Evolutionary conservation across 64 coral and sea anemone species (phyloP).

Genomic region (Porites australiensis): DNA sequence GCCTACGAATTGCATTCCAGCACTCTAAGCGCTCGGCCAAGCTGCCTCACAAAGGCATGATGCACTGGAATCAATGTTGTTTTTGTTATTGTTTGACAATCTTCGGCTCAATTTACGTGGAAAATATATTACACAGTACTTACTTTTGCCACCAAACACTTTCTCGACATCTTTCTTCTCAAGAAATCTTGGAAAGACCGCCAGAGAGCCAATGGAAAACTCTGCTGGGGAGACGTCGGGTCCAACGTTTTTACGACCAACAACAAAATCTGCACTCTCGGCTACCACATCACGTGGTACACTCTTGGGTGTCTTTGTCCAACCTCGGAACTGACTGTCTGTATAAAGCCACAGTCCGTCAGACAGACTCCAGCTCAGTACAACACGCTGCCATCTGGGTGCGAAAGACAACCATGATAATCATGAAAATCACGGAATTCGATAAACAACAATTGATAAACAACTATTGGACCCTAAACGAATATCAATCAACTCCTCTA

Average conservation of each 20-base stretch:
- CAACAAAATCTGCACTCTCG: slow-evolving; percentile 83
- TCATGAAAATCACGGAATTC: neutral
- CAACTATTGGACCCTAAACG: too few species aligned
- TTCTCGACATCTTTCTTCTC: slow-evolving; percentile 88
- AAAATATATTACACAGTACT: slow-evolving; percentile 1
- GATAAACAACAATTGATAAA: too few species aligned
- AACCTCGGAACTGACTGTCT: slow-evolving; percentile 95
- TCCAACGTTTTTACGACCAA: slow-evolving; percentile 90
- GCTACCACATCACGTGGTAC: slow-evolving; percentile 75
- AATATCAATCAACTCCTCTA: too few species aligned
- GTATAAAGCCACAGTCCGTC: slow-evolving; percentile 94
- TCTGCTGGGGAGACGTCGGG: slow-evolving; percentile 77
- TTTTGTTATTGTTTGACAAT: too few species aligned
- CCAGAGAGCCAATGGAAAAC: slow-evolving; percentile 92
- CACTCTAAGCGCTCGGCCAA: too few species aligned
- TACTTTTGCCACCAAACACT: slow-evolving; percentile 94
- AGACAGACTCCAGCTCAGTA: slow-evolving; percentile 91
- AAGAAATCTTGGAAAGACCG: slow-evolving; percentile 86
- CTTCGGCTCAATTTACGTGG: too few species aligned
- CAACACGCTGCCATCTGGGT: slow-evolving; percentile 96
- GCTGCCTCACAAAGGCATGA: too few species aligned
- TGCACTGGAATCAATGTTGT: too few species aligned
- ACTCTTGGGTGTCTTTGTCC: slow-evolving; percentile 91
- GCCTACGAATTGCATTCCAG: too few species aligned
- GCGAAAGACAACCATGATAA: neutral